These are phyloP conservation scores for Salmo trutta DNA, from an alignment of 2,797 vertebrate species.

Conservation along the genomic window DNA sequence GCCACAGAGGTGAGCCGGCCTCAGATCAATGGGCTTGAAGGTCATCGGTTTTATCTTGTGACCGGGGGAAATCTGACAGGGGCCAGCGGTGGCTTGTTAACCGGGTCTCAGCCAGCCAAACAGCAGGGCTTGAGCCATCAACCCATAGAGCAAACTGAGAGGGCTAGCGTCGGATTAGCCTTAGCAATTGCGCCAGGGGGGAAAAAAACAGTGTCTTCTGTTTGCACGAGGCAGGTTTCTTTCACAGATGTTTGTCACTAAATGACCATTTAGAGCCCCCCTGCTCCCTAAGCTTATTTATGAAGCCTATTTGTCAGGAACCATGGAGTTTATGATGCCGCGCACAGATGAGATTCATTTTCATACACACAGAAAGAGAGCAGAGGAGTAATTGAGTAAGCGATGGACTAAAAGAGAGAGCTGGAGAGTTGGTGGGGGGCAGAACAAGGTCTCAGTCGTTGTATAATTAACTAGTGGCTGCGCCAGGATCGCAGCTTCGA, in stretches of 20 bases:
- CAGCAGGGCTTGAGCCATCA: conserved; percentile 20
- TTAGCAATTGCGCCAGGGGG: conserved; percentile 30
- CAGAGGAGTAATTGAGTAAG: conserved; percentile 13
- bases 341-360: conserved; percentile 40
- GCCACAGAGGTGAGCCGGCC: conserved; percentile 13
- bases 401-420: neutral
- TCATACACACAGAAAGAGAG: conserved; percentile 22
- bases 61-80: conserved; percentile 43
- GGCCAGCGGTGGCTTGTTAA: conserved; percentile 47
- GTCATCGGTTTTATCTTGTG: conserved; percentile 43
- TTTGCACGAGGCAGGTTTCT: conserved; percentile 53
- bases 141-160: conserved; percentile 8
- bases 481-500: conserved; percentile 30
- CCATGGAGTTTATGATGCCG: conserved; percentile 41
- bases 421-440: neutral
- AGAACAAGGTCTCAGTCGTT: conserved; percentile 1
- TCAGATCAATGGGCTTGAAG: conserved; percentile 46
- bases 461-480: conserved; percentile 43
- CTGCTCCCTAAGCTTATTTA: conserved; percentile 48
- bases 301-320: conserved; percentile 63
- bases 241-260: conserved; percentile 57
- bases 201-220: conserved; percentile 1
- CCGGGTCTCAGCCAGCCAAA: conserved; percentile 43
- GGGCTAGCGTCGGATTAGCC: conserved; percentile 10
- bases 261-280: conserved; percentile 52